phyloP scores from a whole-genome alignment of 2,888 invertebrate genomes.

The Eurois occulta region DNA sequence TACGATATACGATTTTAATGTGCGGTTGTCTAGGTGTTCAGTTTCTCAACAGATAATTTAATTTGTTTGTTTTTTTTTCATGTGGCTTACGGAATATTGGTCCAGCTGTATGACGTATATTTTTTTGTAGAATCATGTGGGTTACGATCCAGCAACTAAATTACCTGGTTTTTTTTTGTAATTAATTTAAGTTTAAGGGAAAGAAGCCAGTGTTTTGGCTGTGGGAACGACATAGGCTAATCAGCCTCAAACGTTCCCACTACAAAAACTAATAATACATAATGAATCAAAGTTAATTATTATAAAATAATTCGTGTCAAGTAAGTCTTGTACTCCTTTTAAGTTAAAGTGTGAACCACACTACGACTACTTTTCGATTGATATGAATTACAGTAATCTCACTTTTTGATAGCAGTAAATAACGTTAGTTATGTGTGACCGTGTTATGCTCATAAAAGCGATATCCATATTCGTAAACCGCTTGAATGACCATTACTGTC shows the following conservation, averaged over 20 bases:
- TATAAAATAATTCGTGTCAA: not conserved
- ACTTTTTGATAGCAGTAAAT: not conserved
- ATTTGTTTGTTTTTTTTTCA: constrained; percentile 12
- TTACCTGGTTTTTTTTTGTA: too few relatives aligned
- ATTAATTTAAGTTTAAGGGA: too few relatives aligned
- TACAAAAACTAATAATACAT: too few relatives aligned
- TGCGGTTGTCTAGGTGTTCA: constrained; percentile 4
- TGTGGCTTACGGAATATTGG: not conserved
- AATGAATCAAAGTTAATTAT: too few relatives aligned
- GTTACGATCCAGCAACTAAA: too few relatives aligned
- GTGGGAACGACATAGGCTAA: too few relatives aligned
- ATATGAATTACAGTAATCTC: not conserved
- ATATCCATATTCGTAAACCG: not conserved
- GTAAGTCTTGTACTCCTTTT: not conserved
- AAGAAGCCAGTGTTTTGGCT: too few relatives aligned
- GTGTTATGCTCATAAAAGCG: not conserved
- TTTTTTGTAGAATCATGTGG: too few relatives aligned
- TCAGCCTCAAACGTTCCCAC: too few relatives aligned
- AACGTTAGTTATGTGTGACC: not conserved
- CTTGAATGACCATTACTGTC: not conserved
- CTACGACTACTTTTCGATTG: not conserved
- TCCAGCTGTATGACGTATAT: not conserved
- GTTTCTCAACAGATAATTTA: not conserved
- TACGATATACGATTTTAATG: constrained; percentile 29
- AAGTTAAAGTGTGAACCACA: not conserved